phyloP scores from a whole-genome alignment of 2,113 vertebrate genomes.

The Upupa epops region DNA sequence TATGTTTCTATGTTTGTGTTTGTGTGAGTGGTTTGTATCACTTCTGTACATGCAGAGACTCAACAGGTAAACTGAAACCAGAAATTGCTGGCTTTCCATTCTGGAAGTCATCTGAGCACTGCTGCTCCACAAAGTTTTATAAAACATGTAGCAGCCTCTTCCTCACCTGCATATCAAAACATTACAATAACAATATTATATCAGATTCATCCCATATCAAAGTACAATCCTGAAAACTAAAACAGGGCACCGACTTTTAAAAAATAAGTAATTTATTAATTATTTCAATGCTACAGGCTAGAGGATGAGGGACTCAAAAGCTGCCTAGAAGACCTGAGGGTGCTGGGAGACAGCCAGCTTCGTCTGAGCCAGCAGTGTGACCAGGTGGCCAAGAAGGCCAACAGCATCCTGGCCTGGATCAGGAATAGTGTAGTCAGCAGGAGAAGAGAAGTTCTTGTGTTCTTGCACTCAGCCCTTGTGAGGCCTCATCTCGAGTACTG shows the following conservation, averaged over 20 bases:
- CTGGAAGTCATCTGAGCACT: not conserved
- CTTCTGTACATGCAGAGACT: not conserved
- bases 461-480: no score
- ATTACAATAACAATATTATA: not conserved
- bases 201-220: not conserved
- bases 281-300: no score
- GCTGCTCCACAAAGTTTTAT: not conserved
- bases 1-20: no score
- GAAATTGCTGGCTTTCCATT: not conserved
- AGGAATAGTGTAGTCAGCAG: no score
- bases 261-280: not conserved
- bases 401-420: no score
- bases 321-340: no score
- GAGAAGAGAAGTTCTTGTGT: no score
- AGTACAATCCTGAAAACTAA: not conserved
- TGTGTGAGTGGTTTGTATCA: not conserved
- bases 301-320: no score
- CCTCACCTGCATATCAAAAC: not conserved
- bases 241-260: fast-evolving
- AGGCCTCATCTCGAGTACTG: no score
- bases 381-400: no score
- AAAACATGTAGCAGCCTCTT: not conserved
- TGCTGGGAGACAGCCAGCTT: no score
- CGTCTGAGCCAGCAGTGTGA: no score
- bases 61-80: not conserved